phyloP scores from a whole-genome alignment of 2,113 vertebrate genomes.

The Ammodytes dubius region DNA sequence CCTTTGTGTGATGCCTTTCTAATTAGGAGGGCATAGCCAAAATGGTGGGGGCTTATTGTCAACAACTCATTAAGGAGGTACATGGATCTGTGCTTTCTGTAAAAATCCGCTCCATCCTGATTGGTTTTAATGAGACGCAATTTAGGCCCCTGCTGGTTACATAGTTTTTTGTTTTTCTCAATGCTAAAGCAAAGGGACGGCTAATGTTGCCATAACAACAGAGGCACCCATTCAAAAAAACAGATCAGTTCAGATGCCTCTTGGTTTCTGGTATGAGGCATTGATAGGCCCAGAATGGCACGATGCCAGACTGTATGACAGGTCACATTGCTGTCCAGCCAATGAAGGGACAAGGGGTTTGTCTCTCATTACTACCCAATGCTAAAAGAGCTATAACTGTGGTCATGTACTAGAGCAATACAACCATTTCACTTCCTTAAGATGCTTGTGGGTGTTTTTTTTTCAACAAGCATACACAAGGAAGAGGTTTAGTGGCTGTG shows the following conservation, averaged over 20 bases:
- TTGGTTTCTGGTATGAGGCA: conserved; percentile 29
- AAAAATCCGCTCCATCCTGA: conserved; percentile 34
- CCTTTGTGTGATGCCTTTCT: conserved; percentile 67
- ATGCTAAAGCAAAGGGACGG: conserved; percentile 7
- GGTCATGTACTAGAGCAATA: conserved; percentile 5
- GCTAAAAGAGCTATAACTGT: neutral
- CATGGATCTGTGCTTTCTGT: conserved; percentile 44
- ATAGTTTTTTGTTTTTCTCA: conserved; percentile 6
- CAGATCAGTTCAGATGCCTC: conserved; percentile 21
- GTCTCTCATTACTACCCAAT: conserved; percentile 13
- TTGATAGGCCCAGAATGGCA: conserved; percentile 41
- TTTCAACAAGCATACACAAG: neutral
- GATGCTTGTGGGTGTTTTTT: conserved; percentile 27
- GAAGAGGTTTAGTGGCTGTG: conserved; percentile 9
- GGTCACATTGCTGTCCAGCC: conserved; percentile 7
- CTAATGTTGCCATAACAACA: conserved; percentile 43
- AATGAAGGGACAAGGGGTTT: conserved; percentile 3
- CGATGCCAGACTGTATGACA: neutral
- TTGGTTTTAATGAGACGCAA: conserved; percentile 45
- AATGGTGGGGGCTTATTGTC: conserved; percentile 22
- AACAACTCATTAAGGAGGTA: conserved; percentile 68
- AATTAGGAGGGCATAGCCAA: conserved; percentile 48
- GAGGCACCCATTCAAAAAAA: conserved; percentile 39
- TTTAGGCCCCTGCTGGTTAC: neutral
- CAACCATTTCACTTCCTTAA: neutral